phyloP scores from a whole-genome alignment of 2,888 invertebrate species.

The Chloromyia formosa region DNA sequence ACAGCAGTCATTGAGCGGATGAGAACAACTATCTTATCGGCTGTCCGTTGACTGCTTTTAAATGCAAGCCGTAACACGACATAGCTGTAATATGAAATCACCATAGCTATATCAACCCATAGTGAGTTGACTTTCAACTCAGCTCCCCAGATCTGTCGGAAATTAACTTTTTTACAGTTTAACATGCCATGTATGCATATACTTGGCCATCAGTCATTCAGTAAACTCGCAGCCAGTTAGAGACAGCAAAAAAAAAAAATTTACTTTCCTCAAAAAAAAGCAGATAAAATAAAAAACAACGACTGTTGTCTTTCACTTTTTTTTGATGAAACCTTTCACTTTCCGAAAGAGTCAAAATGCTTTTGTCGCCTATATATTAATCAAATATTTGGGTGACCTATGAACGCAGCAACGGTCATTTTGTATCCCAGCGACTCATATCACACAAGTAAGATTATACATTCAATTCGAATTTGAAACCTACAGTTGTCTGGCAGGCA shows the following conservation, averaged over 20 bases:
- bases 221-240: not conserved
- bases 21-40: not conserved
- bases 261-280: not conserved
- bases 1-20: no score
- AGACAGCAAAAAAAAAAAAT: not conserved
- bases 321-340: slow-evolving; percentile 6
- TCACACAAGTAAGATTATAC: not conserved
- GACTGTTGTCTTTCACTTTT: not conserved
- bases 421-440: not conserved
- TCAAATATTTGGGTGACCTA: not conserved
- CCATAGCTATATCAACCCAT: no score
- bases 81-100: not conserved
- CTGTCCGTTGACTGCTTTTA: not conserved
- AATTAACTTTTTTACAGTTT: not conserved
- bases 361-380: not conserved
- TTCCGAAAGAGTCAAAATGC: not conserved
- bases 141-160: not conserved
- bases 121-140: not conserved
- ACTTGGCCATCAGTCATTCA: not conserved
- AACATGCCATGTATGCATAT: not conserved
- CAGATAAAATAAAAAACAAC: not conserved
- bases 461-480: not conserved
- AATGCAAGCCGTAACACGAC: not conserved
- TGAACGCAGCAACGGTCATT: not conserved
- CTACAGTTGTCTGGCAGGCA: not conserved